phyloP scores from a whole-genome alignment of 2,113 vertebrate species.

The Pangasianodon gigas region DNA sequence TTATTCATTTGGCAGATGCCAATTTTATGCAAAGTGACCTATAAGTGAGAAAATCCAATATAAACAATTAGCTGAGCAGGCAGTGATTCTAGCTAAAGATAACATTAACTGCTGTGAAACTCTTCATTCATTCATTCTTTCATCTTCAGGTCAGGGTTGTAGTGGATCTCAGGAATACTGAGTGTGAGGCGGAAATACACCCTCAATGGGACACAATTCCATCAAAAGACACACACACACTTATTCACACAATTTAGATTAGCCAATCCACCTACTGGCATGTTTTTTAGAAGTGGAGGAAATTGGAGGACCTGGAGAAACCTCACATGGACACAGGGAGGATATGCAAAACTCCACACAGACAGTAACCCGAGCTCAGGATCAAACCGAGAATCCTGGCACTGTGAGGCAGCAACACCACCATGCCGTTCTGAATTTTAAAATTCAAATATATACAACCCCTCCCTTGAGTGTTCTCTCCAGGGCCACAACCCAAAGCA shows the following conservation, averaged over 20 bases:
- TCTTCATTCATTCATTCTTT: background rate
- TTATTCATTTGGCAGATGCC: background rate
- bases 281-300: background rate
- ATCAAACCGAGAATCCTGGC: background rate
- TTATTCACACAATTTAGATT: background rate
- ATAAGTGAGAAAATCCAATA: background rate
- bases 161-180: background rate
- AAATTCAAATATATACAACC: constrained; percentile 9
- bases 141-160: background rate
- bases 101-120: background rate
- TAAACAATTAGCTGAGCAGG: background rate
- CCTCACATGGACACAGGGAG: background rate
- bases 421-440: background rate
- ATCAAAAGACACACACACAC: background rate
- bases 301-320: background rate
- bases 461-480: background rate
- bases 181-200: background rate
- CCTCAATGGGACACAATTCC: background rate
- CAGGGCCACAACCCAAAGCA: background rate
- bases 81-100: background rate
- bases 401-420: background rate
- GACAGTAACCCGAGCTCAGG: background rate
- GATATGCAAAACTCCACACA: background rate
- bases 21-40: background rate
- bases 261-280: background rate